Base-by-base conservation (phyloP, 2,888 invertebrate species). In the Strigamia crassipes region DNA sequence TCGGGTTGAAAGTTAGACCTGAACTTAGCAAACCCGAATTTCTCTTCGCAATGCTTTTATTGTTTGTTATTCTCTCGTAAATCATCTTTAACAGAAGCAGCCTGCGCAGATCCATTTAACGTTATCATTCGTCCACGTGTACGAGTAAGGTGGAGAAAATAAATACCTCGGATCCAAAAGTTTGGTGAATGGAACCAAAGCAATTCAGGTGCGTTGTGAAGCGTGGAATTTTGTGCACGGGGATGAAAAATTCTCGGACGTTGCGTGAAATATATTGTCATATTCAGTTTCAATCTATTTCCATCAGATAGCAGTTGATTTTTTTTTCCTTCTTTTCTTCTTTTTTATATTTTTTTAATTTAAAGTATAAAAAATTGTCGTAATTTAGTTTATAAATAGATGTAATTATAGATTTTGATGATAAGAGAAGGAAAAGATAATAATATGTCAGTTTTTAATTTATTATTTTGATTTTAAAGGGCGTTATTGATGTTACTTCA, bases 201-300 rank as follows among this genome's bases (percentile, higher is more conserved):
- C 66, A 66, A 66, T 66, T 66, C 66, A 66, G 66, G 66, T 66
- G 66, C 27, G 66, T 27, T 27, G 1, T 66, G 27, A 31, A 10
- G 66, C 66, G 66, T 66, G 66, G 23, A 27, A 27, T 66, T 66
- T 31, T 23, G 66, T 31, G 66, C 27, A 27, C 66, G 12, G 23
- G 61, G 61, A 9, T 61, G 46, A 46, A 6, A 51, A 51, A 27
- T 66, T 66, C 31, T 66, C 12, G 23, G 66, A 66, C 31, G 66
- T 21, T 23, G 61, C 61, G 23, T 66, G 66, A 66, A 66, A 66
- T 66, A 66, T 66, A n/a, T n/a, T 66, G 66, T 66, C 66, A 66
- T 66, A 27, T 66, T 66, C 27, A 66, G 66, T 66, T 61, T 51
- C 51, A 51, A 51, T 15, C 51, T 51, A 3, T 66, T 66, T 66